Evolutionary conservation across 1,140 invertebrate species (phyloP).

Genomic region (Orchestia grillus): DNA sequence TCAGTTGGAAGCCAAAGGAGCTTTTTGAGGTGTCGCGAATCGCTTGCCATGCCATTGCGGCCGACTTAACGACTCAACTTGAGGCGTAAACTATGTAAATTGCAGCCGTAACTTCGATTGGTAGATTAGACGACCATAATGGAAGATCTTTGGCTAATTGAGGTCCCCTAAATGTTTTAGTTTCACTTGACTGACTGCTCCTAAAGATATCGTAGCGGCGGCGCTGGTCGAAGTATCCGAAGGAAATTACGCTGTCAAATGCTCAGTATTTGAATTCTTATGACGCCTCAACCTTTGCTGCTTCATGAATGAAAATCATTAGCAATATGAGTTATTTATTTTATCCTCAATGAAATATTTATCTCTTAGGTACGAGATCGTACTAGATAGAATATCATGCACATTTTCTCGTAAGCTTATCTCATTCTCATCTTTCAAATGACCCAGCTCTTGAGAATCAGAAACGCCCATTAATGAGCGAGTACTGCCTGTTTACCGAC

Average conservation of each 20-base stretch:
- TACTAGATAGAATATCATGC: not conserved
- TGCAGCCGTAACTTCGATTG: conserved; percentile 31
- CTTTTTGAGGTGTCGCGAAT: conserved; percentile 28
- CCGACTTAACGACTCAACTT: conserved; percentile 25
- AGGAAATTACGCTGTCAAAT: not conserved
- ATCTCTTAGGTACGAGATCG: not conserved
- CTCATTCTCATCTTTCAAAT: not conserved
- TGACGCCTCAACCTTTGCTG: not conserved
- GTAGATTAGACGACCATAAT: conserved; percentile 43
- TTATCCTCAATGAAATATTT: not conserved
- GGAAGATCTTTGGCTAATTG: conserved; percentile 8
- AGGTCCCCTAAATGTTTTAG: not conserved
- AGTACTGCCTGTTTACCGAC: not conserved
- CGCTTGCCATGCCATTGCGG: not conserved
- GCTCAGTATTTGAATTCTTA: not conserved
- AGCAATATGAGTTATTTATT: not conserved
- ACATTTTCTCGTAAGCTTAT: not conserved
- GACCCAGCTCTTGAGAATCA: not conserved
- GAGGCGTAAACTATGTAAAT: conserved; percentile 30
- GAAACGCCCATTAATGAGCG: not conserved
- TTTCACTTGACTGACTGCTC: not conserved
- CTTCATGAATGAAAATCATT: not conserved
- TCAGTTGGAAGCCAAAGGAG: not conserved
- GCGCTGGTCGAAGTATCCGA: not conserved
- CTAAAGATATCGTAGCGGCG: not conserved